Evolutionary conservation across 2,113 vertebrate species (phyloP).

Genomic region (Scophthalmus maximus): DNA sequence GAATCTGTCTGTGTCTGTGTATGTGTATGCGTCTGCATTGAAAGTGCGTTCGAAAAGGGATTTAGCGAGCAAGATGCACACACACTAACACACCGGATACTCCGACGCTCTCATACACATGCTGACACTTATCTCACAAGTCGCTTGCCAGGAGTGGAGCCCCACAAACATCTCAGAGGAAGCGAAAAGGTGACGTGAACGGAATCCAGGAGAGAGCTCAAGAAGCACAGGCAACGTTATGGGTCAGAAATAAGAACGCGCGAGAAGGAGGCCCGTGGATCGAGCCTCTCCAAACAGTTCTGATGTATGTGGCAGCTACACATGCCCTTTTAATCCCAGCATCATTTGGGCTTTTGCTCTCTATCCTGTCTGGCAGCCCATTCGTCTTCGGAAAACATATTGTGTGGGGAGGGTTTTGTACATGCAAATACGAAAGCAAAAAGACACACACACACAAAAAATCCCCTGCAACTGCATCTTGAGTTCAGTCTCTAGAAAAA

Average conservation of each 20-base stretch:
- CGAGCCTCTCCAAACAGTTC: constrained; percentile 17
- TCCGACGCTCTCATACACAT: constrained; percentile 39
- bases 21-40: background rate
- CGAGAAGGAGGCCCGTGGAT: background rate
- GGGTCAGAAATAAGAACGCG: background rate
- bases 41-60: constrained; percentile 7
- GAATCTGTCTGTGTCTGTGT: background rate
- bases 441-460: too few relatives aligned
- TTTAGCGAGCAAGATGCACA: constrained; percentile 9
- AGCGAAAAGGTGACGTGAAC: background rate
- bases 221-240: background rate
- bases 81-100: constrained; percentile 5
- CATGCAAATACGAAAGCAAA: constrained; percentile 6
- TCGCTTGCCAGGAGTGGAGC: constrained; percentile 44
- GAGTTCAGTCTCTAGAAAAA: too few relatives aligned
- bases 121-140: constrained; percentile 54
- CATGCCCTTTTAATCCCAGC: constrained; percentile 46
- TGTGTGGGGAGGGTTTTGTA: background rate
- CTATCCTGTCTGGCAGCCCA: constrained; percentile 58
- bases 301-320: constrained; percentile 34
- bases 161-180: constrained; percentile 4
- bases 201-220: background rate
- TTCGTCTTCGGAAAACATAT: constrained; percentile 45
- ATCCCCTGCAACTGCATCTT: background rate
- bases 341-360: constrained; percentile 37